phyloP scores from a whole-genome alignment of 2,888 invertebrate genomes.

The Clistopyga incitator region DNA sequence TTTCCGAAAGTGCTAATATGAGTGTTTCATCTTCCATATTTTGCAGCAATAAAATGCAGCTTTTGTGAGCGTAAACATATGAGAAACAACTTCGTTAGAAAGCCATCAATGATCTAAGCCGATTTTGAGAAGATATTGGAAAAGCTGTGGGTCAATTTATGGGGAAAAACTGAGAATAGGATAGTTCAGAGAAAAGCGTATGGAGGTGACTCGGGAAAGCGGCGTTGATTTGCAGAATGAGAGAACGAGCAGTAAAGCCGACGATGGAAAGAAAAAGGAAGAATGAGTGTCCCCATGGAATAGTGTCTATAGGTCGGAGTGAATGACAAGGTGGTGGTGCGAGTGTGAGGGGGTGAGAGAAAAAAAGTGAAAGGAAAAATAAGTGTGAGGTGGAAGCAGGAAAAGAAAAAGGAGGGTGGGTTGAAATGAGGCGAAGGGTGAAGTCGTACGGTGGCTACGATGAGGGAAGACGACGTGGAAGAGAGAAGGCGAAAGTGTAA shows the following conservation, averaged over 20 bases:
- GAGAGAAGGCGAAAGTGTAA: constrained; percentile 51
- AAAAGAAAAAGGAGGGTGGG: constrained; percentile 13
- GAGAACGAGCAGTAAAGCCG: constrained; percentile 15
- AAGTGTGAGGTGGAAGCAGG: constrained; percentile 46
- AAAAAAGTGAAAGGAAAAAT: constrained; percentile 25
- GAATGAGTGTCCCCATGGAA: constrained; percentile 18
- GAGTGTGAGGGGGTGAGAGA: not conserved
- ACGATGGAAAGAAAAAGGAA: constrained; percentile 14
- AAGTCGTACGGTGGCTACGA: not conserved
- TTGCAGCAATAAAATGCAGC: not conserved
- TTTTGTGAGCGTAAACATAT: not conserved
- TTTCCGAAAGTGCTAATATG: too few relatives aligned
- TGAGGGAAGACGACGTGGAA: constrained; percentile 24
- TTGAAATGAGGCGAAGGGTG: constrained; percentile 16
- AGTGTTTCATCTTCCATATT: too few relatives aligned
- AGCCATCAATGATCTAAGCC: constrained; percentile 1
- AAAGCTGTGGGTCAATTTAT: not conserved
- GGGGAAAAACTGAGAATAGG: not conserved
- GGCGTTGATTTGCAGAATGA: constrained; percentile 18
- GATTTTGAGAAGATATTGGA: not conserved
- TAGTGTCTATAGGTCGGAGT: constrained; percentile 7
- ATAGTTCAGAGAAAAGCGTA: constrained; percentile 6
- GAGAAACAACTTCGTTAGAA: not conserved
- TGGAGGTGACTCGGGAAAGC: not conserved
- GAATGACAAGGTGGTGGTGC: constrained; percentile 12